Percentiles rank a stretch among this genome's conserved stretches.
Conservation (phyloP, 2,113 vertebrate genomes). For the Capreolus pygargus region DNA sequence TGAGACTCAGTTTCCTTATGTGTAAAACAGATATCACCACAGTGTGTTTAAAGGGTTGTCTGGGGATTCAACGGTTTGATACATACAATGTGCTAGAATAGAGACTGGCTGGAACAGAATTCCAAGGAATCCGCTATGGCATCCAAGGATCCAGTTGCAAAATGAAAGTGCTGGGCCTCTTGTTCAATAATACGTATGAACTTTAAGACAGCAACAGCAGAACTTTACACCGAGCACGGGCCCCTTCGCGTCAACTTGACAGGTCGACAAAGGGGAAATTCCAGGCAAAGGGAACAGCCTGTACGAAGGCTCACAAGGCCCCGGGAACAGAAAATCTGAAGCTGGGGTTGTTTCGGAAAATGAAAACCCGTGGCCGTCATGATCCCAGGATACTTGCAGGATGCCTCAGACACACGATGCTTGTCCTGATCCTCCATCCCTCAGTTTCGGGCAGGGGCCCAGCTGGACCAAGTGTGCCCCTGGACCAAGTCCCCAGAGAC, state of each 20-base stretch:
- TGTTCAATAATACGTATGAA: neutral
- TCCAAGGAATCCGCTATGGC: neutral
- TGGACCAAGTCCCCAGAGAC: neutral
- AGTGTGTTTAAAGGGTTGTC: neutral
- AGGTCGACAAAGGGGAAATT: constrained; percentile 6
- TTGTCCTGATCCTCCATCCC: neutral
- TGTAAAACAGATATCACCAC: neutral
- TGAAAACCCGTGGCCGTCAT: neutral
- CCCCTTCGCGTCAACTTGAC: neutral
- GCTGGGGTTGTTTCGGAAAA: neutral
- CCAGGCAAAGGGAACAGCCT: neutral
- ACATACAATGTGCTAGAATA: accelerated
- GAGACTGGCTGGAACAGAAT: neutral
- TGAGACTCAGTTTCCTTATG: neutral
- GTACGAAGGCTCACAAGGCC: neutral
- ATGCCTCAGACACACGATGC: accelerated
- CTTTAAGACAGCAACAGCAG: neutral
- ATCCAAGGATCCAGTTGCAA: neutral
- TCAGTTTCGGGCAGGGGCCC: neutral
- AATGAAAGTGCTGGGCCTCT: neutral
- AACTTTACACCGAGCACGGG: neutral
- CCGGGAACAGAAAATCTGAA: neutral
- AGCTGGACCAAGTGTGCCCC: neutral
- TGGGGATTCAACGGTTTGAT: accelerated
- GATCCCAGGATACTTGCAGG: neutral